Percentiles rank a stretch among this genome's conserved stretches.
phyloP scores from a whole-genome alignment of 2,888 invertebrate genomes.

The Magallana nippona region DNA sequence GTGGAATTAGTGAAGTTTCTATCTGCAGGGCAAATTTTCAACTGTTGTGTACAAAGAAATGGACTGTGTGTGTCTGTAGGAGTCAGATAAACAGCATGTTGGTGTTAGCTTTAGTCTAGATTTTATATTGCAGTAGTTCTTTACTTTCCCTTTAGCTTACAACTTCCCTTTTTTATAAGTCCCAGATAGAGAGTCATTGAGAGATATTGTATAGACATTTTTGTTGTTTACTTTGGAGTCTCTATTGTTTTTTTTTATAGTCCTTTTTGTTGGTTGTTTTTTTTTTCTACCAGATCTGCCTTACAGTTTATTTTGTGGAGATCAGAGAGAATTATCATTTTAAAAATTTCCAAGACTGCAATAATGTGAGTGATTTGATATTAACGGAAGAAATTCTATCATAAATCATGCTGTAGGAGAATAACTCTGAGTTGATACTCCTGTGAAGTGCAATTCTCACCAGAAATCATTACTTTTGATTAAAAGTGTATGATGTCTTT shows the following conservation, averaged over 20 bases:
- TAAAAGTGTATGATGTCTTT: neutral
- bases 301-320: conserved; percentile 5
- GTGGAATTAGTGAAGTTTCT: too few relatives aligned
- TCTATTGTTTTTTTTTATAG: neutral
- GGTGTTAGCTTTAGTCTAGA: conserved; percentile 4
- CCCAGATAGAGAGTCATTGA: neutral
- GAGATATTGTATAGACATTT: neutral
- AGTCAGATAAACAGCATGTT: neutral
- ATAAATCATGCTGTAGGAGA: neutral
- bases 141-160: conserved; percentile 1
- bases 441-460: conserved; percentile 21
- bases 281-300: conserved; percentile 21
- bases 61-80: neutral
- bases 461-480: neutral
- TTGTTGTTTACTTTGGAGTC: conserved; percentile 18
- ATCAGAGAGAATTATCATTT: neutral
- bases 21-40: too few relatives aligned
- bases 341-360: neutral
- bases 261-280: neutral
- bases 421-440: neutral
- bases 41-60: neutral
- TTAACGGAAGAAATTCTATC: neutral
- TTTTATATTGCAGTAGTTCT: neutral
- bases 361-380: conserved; percentile 5
- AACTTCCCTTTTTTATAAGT: neutral